Base-by-base conservation (phyloP, 2,113 vertebrate genomes). In the Malurus melanocephalus region DNA sequence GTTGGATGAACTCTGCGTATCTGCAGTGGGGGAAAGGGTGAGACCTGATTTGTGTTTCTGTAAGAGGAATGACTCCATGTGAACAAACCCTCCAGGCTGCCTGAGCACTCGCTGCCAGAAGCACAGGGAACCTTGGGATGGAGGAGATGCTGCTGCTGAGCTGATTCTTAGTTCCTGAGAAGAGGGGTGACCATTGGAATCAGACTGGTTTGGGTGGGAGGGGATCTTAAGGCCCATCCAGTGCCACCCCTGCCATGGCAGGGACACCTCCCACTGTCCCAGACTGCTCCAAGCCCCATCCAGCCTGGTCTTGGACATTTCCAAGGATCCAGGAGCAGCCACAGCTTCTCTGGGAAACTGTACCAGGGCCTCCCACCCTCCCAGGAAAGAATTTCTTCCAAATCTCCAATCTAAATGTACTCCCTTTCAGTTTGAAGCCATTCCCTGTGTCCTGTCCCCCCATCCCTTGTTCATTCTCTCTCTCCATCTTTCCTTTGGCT, bases 381-480 rank as follows among this genome's bases (percentile, higher is more conserved):
- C 0, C 9, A 61, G 19, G 2, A 0, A 55, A 0, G 0, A 5
- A 30, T 40, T 62, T 0, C 0, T 17, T 24, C 33, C 23, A 9
- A 16, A 48, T 6, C 33, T 14, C 42, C 30, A 24, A 61, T 21
- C 23, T 2, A 13, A 2, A 2, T 9, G 10, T 2, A 1, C 3
- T 0, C 19, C 17, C 24, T 55, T 3, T 0, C 30, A 33, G 1
- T 42, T 0, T 2, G 20, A 24, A 55, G 30, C 11, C 42, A 62
- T 22, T 21, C 65, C 28, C 10, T 1, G 1, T 9, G 28, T 30
- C 20, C 30, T 8, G 7, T 12, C 33, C 0, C 48, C n/a, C 42
- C 83, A 69, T 3, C 7, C 27, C 19, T 2, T 53, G n/a, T 0
- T 1, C 9, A 6, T 4, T 3, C 1, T 30, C 24, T 38, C n/a